Evolutionary conservation across 2,113 vertebrate genomes (phyloP), one percentile per base, ranked within the genome.

Genomic region (Odocoileus virginianus): DNA sequence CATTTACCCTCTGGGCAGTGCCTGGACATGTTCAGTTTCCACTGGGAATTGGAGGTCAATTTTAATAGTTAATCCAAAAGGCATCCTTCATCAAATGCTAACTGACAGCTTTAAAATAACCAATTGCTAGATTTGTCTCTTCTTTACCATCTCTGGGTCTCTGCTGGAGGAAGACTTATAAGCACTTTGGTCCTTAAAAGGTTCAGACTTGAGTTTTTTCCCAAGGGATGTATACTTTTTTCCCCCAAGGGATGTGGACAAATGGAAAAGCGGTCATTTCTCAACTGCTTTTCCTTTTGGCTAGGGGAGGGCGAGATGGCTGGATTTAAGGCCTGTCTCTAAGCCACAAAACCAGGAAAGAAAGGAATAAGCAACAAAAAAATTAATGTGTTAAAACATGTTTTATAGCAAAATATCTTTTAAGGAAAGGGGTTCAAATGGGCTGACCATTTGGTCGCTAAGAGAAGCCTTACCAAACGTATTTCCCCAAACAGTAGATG

Each of bases 41-140:
- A 60, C 5, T 81, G 95, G 47, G 50, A 74, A 79, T 1, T 54
- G 67, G 55, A 95, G 74, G 67, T 97, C 82, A 12, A 36, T 83
- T 86, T 93, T 95, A 89, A 92, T 67, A 28, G 25, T 93, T 93
- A 71, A 86, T 67, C 40, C 52, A 90, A 95, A 95, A 86, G 74
- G 8, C 15, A 40, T 30, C 45, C 19, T 89, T 94, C 40, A 67
- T 79, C 85, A 64, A 43, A 89, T 25, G 27, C 47, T 94, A 78
- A 88, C 71, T 2, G 47, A 92, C 92, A n/a, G 21, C 40, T 64
- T 87, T 25, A 71, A 50, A 91, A 71, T 78, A 86, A 64, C 50
- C 74, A 83, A 1, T 16, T 43, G 9, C 79, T 78, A n/a, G n/a
- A 47, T 50, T 61, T 88, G 23, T 88, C 67, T 96, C 85, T 43